These are phyloP conservation scores for Calcarius lapponicus DNA, from an alignment of 2,797 vertebrate species.

Conservation along the genomic window DNA sequence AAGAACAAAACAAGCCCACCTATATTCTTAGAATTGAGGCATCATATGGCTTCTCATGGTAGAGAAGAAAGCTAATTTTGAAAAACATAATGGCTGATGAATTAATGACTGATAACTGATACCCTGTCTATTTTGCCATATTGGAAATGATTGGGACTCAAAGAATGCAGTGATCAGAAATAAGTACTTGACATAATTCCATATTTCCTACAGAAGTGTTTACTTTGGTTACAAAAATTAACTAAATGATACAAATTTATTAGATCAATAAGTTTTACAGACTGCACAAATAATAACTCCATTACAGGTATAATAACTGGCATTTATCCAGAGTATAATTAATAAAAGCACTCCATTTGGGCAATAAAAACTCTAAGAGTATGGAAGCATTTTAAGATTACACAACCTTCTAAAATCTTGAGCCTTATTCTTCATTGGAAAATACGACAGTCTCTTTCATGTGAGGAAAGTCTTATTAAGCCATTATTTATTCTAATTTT, in stretches of 20 bases:
- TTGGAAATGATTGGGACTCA: not conserved
- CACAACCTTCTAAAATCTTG: not conserved
- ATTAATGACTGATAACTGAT: not conserved
- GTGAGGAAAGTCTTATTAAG: not conserved
- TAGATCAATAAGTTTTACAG: not conserved
- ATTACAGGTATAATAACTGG: not conserved
- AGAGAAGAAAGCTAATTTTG: not conserved
- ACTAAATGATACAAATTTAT: not conserved
- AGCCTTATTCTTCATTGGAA: not conserved
- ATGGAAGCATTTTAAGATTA: not conserved
- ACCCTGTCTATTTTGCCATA: not conserved
- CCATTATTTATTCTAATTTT: not conserved
- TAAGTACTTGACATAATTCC: not conserved
- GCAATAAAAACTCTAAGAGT: not conserved
- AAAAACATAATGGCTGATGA: not conserved
- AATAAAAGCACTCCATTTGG: not conserved
- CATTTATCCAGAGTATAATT: not conserved
- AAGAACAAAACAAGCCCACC: not conserved
- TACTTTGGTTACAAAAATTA: not conserved
- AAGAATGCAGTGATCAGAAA: not conserved
- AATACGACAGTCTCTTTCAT: not conserved
- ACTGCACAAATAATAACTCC: not conserved
- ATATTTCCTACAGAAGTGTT: not conserved
- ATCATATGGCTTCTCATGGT: not conserved
- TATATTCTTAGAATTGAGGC: not conserved